phyloP scores from a whole-genome alignment of 2,797 vertebrate species.

The Neosalanx taihuensis region DNA sequence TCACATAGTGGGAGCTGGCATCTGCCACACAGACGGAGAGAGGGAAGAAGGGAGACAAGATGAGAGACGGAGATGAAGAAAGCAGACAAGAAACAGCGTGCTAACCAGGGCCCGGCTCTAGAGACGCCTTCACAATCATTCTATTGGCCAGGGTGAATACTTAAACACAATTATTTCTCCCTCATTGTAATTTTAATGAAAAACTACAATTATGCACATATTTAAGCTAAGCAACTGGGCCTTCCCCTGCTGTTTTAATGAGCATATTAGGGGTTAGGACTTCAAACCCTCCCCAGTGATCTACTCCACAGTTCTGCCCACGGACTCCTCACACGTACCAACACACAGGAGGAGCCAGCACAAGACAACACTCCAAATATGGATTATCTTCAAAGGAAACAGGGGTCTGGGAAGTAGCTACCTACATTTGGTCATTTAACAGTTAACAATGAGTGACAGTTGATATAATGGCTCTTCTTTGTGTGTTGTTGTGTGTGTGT shows the following conservation, averaged over 20 bases:
- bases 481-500: conserved; percentile 10
- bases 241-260: not conserved
- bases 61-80: conserved; percentile 51
- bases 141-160: conserved; percentile 55
- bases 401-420: conserved; percentile 51
- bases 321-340: not conserved
- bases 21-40: conserved; percentile 66
- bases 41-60: conserved; percentile 3
- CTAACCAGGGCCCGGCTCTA: conserved; percentile 62
- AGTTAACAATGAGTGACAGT: too few species aligned
- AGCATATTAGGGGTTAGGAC: not conserved
- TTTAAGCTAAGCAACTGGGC: conserved; percentile 23
- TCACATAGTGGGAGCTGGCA: conserved; percentile 95
- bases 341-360: not conserved
- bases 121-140: conserved; percentile 56
- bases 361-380: not conserved
- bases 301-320: not conserved
- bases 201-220: conserved; percentile 55
- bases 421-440: conserved; percentile 48
- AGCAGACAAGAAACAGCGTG: not conserved
- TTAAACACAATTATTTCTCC: conserved; percentile 55
- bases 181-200: conserved; percentile 55
- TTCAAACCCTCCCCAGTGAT: not conserved
- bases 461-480: not conserved
- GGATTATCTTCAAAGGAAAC: not conserved